Base-by-base conservation (phyloP, 2,113 vertebrate genomes). In the Indri indri region DNA sequence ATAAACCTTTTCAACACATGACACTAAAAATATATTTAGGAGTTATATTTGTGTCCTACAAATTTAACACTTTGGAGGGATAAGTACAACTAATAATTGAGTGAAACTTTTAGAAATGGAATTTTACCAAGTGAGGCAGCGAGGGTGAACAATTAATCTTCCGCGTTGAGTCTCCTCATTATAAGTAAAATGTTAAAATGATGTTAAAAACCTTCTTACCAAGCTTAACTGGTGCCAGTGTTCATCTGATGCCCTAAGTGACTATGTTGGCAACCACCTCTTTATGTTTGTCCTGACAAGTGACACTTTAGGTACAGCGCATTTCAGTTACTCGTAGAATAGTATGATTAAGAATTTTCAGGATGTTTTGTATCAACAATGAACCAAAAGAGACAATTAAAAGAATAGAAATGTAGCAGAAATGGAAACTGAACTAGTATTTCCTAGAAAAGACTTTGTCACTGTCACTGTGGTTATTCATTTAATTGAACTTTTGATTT, bases 381-480 rank as follows among this genome's bases (percentile, higher is more conserved):
- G 84, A 95, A 71, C 90, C 80, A 89, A 91, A 81, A 91, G 20
- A 94, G 87, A 73, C 57, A 74, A 68, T 73, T n/a, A 73, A 59
- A 27, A 74, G 68, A 95, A 96, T 95, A 90, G 86, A 96, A 18
- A n/a, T 0, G 23, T 54, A n/a, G 47, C 66, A 59, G 89, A 80
- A 90, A 88, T 95, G 12, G 97, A 98, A 97, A 97, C 68, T 88
- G 52, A 95, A 37, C 11, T 50, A 18, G 40, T 18, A 1, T 90
- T 96, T 98, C 86, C 5, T 90, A 95, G 98, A 97, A 97, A 95
- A 97, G 97, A 77, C 68, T 96, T 97, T 95, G 94, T 76, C 71
- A 37, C 0, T 82, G 87, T 74, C 91, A 90, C 86, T 97, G 98
- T 66, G 98, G 95, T 97, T 45, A 68, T 61, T 20, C 93, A 80